Percentiles rank a stretch among this genome's conserved stretches.
These are phyloP conservation scores for Noctua comes DNA, from an alignment of 2,888 invertebrate genomes.

Conservation along the genomic window DNA sequence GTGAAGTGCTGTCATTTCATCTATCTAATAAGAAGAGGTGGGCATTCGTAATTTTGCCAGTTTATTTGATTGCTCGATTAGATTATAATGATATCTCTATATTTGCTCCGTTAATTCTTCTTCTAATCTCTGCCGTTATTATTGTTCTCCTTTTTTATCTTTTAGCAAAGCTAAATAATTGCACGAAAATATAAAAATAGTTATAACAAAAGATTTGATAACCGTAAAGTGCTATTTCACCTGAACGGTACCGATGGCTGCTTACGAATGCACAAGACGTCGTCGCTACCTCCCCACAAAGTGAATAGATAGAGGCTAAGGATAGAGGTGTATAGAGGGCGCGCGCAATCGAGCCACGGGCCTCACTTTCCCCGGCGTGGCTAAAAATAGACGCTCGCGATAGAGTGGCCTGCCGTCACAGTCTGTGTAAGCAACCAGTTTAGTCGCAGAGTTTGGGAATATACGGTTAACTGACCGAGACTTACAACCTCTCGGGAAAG, in stretches of 20 bases:
- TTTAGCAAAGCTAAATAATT: not conserved
- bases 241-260: slow-evolving; percentile 75
- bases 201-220: slow-evolving; percentile 50
- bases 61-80: not conserved
- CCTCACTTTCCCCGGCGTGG: slow-evolving; percentile 85
- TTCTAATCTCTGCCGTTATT: not conserved
- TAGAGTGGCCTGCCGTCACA: slow-evolving; percentile 77
- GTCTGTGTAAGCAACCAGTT: slow-evolving; percentile 64
- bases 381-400: slow-evolving; percentile 89
- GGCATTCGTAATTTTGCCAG: not conserved
- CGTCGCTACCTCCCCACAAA: slow-evolving; percentile 80
- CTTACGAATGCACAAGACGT: slow-evolving; percentile 86
- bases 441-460: slow-evolving; percentile 53
- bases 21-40: not conserved
- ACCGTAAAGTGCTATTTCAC: slow-evolving; percentile 63
- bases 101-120: not conserved
- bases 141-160: not conserved
- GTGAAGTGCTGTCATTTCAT: not conserved
- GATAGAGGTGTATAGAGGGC: slow-evolving; percentile 75
- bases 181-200: not conserved
- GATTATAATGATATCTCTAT: not conserved
- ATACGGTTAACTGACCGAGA: slow-evolving; percentile 59
- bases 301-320: slow-evolving; percentile 79
- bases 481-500: slow-evolving; percentile 45
- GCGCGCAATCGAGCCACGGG: slow-evolving; percentile 82